A percentile compares a stretch with the other conserved stretches of the same genome.
These are phyloP conservation scores for Notechis scutatus DNA, from an alignment of 2,113 vertebrate genomes.

Conservation along the genomic window DNA sequence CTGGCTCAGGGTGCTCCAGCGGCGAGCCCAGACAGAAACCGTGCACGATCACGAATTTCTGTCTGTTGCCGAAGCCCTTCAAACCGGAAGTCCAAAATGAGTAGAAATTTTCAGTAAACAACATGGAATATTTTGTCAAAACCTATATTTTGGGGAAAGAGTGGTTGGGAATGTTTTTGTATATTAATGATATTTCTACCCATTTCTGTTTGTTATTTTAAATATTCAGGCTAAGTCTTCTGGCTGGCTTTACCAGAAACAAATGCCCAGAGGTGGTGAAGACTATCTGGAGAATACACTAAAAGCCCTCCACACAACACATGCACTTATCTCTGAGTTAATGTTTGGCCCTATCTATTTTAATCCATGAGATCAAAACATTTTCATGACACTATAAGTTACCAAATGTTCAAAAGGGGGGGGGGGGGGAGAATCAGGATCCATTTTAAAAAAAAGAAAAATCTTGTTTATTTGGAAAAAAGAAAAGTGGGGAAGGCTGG, in stretches of 20 bases:
- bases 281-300: background rate
- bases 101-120: background rate
- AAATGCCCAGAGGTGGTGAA: background rate
- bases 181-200: too few relatives aligned
- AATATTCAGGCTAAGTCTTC: background rate
- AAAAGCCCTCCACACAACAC: conserved; percentile 9
- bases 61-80: too few relatives aligned
- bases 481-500: background rate
- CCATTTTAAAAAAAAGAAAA: conserved; percentile 28
- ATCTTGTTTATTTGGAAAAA: conserved; percentile 41
- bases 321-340: conserved; percentile 23
- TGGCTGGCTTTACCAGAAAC: background rate
- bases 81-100: background rate
- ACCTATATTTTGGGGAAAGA: background rate
- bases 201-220: background rate
- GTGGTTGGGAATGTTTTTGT: background rate
- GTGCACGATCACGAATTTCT: too few relatives aligned
- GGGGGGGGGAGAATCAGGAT: background rate
- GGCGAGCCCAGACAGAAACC: too few relatives aligned
- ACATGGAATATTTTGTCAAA: background rate
- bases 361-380: conserved; percentile 42
- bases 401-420: conserved; percentile 22
- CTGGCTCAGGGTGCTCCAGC: too few relatives aligned
- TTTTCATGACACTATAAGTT: conserved; percentile 36
- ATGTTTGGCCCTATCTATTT: conserved; percentile 40